These are phyloP conservation scores for Athene noctua DNA, from an alignment of 2,113 vertebrate species.

Conservation along the genomic window DNA sequence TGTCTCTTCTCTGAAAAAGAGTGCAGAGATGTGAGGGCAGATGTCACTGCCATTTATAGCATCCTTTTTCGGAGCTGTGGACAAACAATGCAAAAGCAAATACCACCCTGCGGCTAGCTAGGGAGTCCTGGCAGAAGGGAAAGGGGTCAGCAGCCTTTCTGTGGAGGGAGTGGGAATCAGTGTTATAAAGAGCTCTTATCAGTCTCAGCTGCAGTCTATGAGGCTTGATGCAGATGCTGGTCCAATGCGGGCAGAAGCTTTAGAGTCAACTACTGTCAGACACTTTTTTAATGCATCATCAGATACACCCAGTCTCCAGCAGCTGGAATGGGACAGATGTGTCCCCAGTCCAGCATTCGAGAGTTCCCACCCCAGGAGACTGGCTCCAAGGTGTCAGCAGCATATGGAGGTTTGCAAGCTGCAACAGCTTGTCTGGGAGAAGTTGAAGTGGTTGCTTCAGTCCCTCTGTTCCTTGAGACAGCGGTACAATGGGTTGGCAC, in stretches of 20 bases:
- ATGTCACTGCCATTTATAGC: background rate
- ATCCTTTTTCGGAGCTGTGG: background rate
- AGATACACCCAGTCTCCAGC: background rate
- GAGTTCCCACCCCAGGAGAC: background rate
- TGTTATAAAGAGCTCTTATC: background rate
- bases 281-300: background rate
- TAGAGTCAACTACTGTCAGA: background rate
- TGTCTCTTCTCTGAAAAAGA: slow-evolving; percentile 86
- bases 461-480: background rate
- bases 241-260: background rate
- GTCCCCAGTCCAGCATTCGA: background rate
- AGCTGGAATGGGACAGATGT: background rate
- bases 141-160: background rate
- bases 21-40: background rate
- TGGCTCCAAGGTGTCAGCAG: background rate
- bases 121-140: background rate
- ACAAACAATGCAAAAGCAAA: background rate
- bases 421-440: background rate
- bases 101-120: background rate
- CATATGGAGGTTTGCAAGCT: background rate
- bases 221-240: background rate
- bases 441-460: background rate
- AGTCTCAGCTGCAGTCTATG: background rate
- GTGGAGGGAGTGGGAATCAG: background rate
- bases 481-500: background rate